Conservation (phyloP, 1,140 invertebrate genomes). For the Drosophila ogumai region DNA sequence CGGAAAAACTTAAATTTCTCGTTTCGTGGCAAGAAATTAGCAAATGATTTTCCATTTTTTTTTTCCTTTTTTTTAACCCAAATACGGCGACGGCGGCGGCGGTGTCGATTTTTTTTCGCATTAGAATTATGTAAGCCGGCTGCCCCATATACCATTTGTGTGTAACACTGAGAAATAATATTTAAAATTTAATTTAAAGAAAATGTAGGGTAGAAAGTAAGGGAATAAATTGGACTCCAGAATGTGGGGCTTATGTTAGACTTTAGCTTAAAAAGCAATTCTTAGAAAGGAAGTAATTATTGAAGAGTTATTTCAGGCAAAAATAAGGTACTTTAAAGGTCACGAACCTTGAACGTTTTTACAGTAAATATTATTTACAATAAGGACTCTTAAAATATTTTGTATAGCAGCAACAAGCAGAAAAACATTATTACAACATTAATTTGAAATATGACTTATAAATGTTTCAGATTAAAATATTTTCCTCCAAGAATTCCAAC, state of each 20-base stretch:
- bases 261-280: neutral
- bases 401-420: neutral
- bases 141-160: constrained; percentile 27
- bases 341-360: neutral
- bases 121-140: constrained; percentile 76
- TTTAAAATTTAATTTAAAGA: too few species aligned
- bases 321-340: neutral
- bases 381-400: neutral
- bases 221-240: neutral
- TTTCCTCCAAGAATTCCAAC: neutral
- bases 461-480: neutral
- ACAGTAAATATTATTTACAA: neutral
- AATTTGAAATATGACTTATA: too few species aligned
- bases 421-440: too few species aligned
- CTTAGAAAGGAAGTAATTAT: neutral
- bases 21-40: constrained; percentile 81
- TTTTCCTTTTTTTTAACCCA: constrained; percentile 71
- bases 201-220: neutral
- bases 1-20: constrained; percentile 82
- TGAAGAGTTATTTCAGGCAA: neutral
- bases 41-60: constrained; percentile 77
- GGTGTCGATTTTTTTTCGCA: constrained; percentile 44
- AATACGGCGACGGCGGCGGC: constrained; percentile 62
- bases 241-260: neutral
- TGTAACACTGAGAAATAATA: constrained; percentile 13